Evolutionary conservation across 2,113 vertebrate genomes (phyloP), one percentile per base, ranked within the genome.

Genomic region (Potamarius usumacintae): DNA sequence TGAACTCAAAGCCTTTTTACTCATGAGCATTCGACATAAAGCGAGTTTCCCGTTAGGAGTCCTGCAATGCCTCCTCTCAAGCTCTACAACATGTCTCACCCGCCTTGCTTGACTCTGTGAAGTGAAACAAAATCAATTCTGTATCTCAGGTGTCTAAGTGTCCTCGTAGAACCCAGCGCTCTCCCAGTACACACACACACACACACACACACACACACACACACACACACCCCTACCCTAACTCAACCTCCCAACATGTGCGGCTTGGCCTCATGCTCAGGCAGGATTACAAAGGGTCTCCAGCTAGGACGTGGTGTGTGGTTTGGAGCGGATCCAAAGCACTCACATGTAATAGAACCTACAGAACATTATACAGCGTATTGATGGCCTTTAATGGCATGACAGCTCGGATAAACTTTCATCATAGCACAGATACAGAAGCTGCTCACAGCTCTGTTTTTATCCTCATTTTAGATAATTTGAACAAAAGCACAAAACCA

Each of bases 71-170:
- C 88, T 88, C 81, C 27, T 18, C 81, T 90, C 85, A 50, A 80
- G 86, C 58, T 55, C 82, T 74, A 82, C 82, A 55, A 71, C n/a
- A 12, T 81, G 80, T 52, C 88, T 83, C 82, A 60, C 82, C 57
- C 63, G 0, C 42, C 34, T 62, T 42, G 58, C 82, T 82, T 71
- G 84, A 74, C 89, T 34, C 83, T 85, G 86, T 82, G 88, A 90
- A 87, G 88, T 89, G 91, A 91, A 88, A 89, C 89, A 76, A 86
- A 90, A 90, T 90, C 87, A 84, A 90, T 92, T 90, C 84, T 90
- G 84, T 88, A 89, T 90, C 90, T 92, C 85, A 67, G 81, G 86
- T 88, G 84, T 85, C 84, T 85, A 60, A 89, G 60, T 84, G 86
- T 86, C 84, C 72, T 87, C 77, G 50, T 82, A 7, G 60, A 34